Percentiles rank a stretch among this genome's conserved stretches.
Evolutionary conservation across 2,797 vertebrate species (phyloP).

Genomic region (Cynodonichthys magdalenae): DNA sequence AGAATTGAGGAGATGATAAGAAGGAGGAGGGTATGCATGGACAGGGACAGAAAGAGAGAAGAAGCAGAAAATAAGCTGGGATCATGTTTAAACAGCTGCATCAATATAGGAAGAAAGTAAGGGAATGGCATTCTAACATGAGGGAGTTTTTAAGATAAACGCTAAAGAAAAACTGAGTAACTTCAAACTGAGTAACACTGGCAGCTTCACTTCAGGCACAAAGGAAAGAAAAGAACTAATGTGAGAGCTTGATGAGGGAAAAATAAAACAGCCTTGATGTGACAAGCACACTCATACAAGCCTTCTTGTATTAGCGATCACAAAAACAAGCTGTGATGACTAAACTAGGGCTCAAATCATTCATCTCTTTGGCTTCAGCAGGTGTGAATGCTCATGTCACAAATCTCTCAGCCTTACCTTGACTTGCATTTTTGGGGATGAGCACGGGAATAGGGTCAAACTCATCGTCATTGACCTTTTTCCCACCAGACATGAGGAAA

Average conservation of each 20-base stretch:
- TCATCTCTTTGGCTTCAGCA: constrained; percentile 44
- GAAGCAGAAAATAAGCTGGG: constrained; percentile 79
- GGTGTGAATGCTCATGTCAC: constrained; percentile 55
- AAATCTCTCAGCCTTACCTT: constrained; percentile 89
- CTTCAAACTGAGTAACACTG: constrained; percentile 33
- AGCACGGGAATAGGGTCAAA: constrained; percentile 99
- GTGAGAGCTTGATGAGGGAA: constrained; percentile 57
- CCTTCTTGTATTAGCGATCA: constrained; percentile 48
- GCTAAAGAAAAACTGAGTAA: constrained; percentile 54
- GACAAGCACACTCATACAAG: constrained; percentile 50
- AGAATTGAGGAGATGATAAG: constrained; percentile 77
- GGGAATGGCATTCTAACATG: constrained; percentile 48
- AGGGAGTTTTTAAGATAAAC: constrained; percentile 40
- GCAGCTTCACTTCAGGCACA: constrained; percentile 35
- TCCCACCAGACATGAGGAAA: constrained; percentile 92
- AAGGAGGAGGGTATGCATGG: constrained; percentile 69
- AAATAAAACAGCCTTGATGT: constrained; percentile 51
- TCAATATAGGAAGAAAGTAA: constrained; percentile 65
- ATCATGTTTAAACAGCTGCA: constrained; percentile 74
- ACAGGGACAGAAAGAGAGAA: constrained; percentile 71
- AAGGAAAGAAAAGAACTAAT: constrained; percentile 47
- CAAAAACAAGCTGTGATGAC: constrained; percentile 22
- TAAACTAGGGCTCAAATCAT: constrained; percentile 26
- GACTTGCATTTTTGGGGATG: constrained; percentile 96
- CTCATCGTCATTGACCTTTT: constrained; percentile 94